Base-by-base conservation (phyloP, 1,140 invertebrate genomes). In the Rhopalosiphum padi region DNA sequence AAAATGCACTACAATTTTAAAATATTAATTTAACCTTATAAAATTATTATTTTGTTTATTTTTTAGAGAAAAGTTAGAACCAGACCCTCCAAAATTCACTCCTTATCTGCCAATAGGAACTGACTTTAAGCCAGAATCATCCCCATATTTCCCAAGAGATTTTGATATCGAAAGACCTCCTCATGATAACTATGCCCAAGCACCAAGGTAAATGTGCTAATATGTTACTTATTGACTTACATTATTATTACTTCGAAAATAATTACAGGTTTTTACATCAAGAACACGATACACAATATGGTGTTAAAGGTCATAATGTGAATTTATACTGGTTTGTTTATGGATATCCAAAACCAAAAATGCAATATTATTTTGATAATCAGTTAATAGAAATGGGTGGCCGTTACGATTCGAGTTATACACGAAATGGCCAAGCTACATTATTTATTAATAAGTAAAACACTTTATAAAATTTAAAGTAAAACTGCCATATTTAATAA, bases 291-390 rank as follows among this genome's bases (percentile, higher is more conserved):
- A 96, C 96, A 2, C 97, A 98, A 94, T 99, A 98, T 95, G 98
- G 98, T 9, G 97, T 98, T 1, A 98, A 98, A 95, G 97, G 97
- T 94, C 98, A 98, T 94, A 98, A 98, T 94, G 97, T 97, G 11
- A 98, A 97, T 94, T 95, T 99, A 21, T 97, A 98, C 95, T 99
- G 98, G 97, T 99, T 98, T 95, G 97, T 99, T 25, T 99, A 98
- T 95, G 98, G 98, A 1, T 98, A 99, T 95, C 98, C 98, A 0
- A 98, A 98, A 95, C 98, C 98, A 4, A 98, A 97, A 95, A 97
- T 99, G 96, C 97, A 96, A 1, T 99, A 98, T 95, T 98, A 97
- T 95, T 98, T 98, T 95, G 97, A 99, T 94, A 97, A 97, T 94
- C 96, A 97, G 95, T 95, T 97, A 3, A 97, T 99, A 87, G 97